These are phyloP conservation scores for Steinernema hermaphroditum DNA, from an alignment of 2,888 invertebrate species.

Conservation along the genomic window DNA sequence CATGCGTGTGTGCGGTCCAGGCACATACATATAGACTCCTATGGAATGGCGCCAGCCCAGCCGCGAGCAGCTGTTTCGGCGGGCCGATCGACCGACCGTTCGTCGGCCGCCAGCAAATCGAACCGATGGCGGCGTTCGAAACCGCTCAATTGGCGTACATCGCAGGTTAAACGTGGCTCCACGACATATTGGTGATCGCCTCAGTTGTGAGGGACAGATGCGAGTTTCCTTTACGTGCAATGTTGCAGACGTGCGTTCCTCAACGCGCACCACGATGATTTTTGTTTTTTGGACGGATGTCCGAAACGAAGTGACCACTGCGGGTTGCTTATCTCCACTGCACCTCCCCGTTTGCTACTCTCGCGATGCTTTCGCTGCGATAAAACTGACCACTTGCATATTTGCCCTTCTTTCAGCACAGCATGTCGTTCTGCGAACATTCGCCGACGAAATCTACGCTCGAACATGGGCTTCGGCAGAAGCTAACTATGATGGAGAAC, in stretches of 20 bases:
- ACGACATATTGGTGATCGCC: no score
- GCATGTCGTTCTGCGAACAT: slow-evolving; percentile 26
- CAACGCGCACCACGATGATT: no score
- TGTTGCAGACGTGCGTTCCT: no score
- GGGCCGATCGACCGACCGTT: neutral
- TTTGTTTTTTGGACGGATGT: no score
- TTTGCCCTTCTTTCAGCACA: neutral
- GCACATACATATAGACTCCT: neutral
- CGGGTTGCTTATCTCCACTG: neutral
- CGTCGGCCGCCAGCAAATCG: neutral
- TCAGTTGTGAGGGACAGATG: no score
- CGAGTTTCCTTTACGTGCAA: no score
- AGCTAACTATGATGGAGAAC: slow-evolving; percentile 45
- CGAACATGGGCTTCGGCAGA: slow-evolving; percentile 41
- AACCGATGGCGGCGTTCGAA: no score
- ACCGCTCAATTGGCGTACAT: no score
- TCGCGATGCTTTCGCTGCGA: neutral
- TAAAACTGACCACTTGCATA: neutral
- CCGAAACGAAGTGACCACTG: neutral
- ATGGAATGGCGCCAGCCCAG: neutral
- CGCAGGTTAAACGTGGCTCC: no score
- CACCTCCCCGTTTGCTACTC: neutral
- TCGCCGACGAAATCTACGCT: slow-evolving; percentile 27
- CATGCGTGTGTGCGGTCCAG: slow-evolving; percentile 28
- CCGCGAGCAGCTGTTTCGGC: slow-evolving; percentile 12